A percentile compares a stretch with the other conserved stretches of the same genome.
These are phyloP conservation scores for Girardia tigrina DNA, from an alignment of 2,888 invertebrate species.

Conservation along the genomic window DNA sequence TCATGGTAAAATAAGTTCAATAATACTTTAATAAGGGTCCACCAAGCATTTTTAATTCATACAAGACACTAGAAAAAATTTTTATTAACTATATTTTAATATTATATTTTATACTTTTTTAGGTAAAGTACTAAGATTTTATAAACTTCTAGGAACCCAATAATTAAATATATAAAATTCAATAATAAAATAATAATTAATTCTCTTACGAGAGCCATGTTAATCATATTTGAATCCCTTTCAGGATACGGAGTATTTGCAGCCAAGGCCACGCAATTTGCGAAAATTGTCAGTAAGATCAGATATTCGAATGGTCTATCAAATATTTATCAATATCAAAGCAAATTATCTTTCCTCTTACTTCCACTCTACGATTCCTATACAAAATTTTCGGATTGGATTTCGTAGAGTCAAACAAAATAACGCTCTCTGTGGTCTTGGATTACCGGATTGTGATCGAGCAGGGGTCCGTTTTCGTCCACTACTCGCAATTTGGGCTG, in stretches of 20 bases:
- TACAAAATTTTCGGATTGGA: conserved; percentile 82
- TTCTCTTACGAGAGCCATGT: conserved; percentile 73
- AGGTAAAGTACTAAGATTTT: too few species aligned
- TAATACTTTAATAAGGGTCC: too few species aligned
- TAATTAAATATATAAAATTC: background rate
- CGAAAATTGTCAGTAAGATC: conserved; percentile 92
- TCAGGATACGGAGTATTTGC: conserved; percentile 92
- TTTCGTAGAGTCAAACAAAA: conserved; percentile 86
- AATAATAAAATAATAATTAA: background rate
- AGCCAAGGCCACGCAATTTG: conserved; percentile 95
- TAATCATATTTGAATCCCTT: conserved; percentile 87
- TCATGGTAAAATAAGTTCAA: too few species aligned
- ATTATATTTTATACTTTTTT: too few species aligned
- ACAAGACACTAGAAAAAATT: too few species aligned
- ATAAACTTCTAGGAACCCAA: too few species aligned
- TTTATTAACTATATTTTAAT: too few species aligned
- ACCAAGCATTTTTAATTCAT: too few species aligned
- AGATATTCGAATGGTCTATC: conserved; percentile 82
- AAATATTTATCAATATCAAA: conserved; percentile 2
- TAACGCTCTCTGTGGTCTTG: conserved; percentile 72
- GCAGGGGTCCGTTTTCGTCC: conserved; percentile 31
- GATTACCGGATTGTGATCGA: conserved; percentile 34
- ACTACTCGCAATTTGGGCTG: conserved; percentile 30
- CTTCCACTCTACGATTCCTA: conserved; percentile 93
- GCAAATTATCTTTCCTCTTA: background rate